These are phyloP conservation scores for Vannuccia rotundouncinata DNA, from an alignment of 2,888 invertebrate genomes.

Conservation along the genomic window DNA sequence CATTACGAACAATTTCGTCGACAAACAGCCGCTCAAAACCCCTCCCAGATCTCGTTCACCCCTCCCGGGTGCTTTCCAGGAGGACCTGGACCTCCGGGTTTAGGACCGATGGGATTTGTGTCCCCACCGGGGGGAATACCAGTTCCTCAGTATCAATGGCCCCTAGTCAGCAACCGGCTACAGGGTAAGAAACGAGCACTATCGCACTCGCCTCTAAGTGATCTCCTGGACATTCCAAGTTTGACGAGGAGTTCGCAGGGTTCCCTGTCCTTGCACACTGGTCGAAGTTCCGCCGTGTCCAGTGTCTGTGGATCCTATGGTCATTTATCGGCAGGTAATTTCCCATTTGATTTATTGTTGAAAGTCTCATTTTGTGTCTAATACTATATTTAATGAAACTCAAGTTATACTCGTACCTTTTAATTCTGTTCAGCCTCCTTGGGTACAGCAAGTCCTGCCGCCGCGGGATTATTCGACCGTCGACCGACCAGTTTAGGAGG, in stretches of 20 bases:
- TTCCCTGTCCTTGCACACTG: constrained; percentile 61
- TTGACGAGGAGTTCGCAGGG: constrained; percentile 88
- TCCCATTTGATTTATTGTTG: no score
- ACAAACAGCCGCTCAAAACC: not conserved
- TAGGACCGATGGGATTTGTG: not conserved
- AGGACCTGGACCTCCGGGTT: not conserved
- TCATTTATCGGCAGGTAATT: constrained; percentile 79
- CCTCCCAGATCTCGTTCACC: not conserved
- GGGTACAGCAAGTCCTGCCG: not conserved
- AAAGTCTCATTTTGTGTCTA: no score
- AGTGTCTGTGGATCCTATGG: constrained; percentile 78
- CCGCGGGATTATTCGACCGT: not conserved
- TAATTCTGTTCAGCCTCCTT: not conserved
- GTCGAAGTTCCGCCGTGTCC: constrained; percentile 64
- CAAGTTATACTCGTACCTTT: not conserved
- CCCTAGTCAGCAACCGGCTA: not conserved
- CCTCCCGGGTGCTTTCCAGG: constrained; percentile 9
- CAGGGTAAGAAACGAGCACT: constrained; percentile 59
- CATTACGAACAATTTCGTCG: not conserved
- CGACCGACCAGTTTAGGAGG: not conserved
- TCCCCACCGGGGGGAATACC: not conserved
- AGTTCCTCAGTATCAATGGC: not conserved
- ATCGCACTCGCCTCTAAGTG: constrained; percentile 83
- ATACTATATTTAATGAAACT: no score
- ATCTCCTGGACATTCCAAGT: constrained; percentile 86